Percentiles rank a stretch among this genome's conserved stretches.
phyloP scores from a whole-genome alignment of 2,888 invertebrate species.

The Chaitophorus viminalis region DNA sequence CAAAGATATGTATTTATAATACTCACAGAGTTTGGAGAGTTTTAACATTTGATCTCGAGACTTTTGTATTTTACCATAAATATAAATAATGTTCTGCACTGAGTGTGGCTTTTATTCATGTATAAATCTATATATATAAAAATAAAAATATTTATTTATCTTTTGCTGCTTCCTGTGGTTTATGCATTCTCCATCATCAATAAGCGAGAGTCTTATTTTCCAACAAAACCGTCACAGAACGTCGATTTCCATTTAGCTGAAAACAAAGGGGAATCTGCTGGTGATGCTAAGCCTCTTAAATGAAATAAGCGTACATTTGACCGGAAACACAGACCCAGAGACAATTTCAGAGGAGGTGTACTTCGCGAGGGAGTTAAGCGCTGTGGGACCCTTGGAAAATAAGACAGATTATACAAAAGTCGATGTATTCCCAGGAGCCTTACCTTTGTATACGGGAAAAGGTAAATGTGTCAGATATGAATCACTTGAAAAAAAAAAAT shows the following conservation, averaged over 20 bases:
- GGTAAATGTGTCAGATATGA: constrained; percentile 50
- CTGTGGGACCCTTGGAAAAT: constrained; percentile 43
- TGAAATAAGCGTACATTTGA: constrained; percentile 21
- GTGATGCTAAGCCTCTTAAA: constrained; percentile 34
- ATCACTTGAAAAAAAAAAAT: neutral
- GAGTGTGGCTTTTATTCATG: no score
- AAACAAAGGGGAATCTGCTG: neutral
- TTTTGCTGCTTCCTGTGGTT: no score
- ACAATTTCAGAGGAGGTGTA: neutral
- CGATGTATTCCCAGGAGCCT: constrained; percentile 44
- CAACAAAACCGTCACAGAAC: neutral
- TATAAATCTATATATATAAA: no score
- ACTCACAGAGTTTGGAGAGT: neutral
- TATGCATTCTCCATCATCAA: neutral
- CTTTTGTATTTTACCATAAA: neutral
- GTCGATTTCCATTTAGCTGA: neutral
- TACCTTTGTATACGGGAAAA: constrained; percentile 14
- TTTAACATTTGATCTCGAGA: neutral
- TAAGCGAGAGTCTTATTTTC: neutral
- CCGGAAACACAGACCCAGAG: neutral
- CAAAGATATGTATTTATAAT: neutral
- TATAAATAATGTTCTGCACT: neutral
- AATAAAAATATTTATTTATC: no score
- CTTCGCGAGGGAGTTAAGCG: neutral
- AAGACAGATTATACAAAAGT: constrained; percentile 55